Conservation (phyloP, 2,888 invertebrate species). For the Mimachlamys varia region DNA sequence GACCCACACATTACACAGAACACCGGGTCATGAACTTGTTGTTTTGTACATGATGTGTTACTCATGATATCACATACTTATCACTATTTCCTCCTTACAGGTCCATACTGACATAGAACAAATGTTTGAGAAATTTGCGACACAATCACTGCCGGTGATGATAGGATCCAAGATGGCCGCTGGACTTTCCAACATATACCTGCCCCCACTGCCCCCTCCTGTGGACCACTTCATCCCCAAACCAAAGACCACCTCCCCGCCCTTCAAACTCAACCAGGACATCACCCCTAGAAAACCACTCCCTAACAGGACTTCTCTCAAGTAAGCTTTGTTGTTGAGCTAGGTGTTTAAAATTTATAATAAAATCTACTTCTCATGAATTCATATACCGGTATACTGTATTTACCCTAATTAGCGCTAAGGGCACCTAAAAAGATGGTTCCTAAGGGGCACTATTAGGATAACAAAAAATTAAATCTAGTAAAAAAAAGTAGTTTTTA, state of each 20-base stretch:
- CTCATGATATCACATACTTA: neutral
- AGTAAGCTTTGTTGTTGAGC: conserved; percentile 63
- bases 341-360: neutral
- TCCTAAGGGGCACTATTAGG: too few species aligned
- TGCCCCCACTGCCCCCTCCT: conserved; percentile 76
- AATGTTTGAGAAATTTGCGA: conserved; percentile 62
- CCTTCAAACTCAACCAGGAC: neutral
- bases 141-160: conserved; percentile 58
- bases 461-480: too few species aligned
- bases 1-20: too few species aligned
- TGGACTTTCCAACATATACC: conserved; percentile 73
- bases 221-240: conserved; percentile 60
- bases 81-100: conserved; percentile 51
- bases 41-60: too few species aligned
- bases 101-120: conserved; percentile 74
- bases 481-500: too few species aligned
- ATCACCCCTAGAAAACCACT: conserved; percentile 41
- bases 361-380: too few species aligned
- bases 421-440: too few species aligned
- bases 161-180: conserved; percentile 75
- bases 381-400: too few species aligned
- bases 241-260: conserved; percentile 49
- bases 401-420: too few species aligned
- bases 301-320: conserved; percentile 67
- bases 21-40: too few species aligned